Conservation (phyloP, 2,797 vertebrate genomes). For the Caiman crocodilus region DNA sequence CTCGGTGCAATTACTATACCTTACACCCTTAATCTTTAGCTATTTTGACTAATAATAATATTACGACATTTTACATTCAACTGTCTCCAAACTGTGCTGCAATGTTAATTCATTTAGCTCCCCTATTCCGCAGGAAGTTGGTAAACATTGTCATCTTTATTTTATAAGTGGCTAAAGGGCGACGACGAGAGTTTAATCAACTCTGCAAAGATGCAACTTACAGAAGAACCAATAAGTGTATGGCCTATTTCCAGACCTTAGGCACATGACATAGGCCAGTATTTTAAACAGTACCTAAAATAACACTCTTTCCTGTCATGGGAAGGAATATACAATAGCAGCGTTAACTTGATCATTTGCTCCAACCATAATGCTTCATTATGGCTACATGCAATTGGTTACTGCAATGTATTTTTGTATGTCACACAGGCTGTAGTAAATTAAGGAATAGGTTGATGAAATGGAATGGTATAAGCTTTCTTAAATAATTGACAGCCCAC, state of each 20-base stretch:
- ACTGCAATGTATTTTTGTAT: neutral
- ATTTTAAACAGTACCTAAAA: neutral
- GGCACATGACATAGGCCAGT: neutral
- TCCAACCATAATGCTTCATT: neutral
- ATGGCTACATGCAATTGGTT: neutral
- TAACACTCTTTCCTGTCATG: neutral
- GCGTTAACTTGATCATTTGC: neutral
- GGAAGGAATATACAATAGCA: neutral
- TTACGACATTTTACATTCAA: neutral
- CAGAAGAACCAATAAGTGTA: neutral
- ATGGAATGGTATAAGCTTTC: neutral
- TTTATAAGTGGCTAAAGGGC: neutral
- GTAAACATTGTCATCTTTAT: conserved; percentile 4
- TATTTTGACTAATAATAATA: neutral
- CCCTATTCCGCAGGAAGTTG: neutral
- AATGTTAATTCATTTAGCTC: neutral
- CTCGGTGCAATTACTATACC: neutral
- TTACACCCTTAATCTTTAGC: neutral
- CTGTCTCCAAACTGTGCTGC: neutral
- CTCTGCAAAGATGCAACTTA: neutral
- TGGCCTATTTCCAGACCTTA: neutral
- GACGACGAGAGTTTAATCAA: neutral
- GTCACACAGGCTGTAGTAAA: neutral
- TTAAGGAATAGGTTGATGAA: conserved; percentile 25
- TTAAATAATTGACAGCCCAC: neutral